phyloP scores from a whole-genome alignment of 2,888 invertebrate species.

The Lacanobia wlatinum region DNA sequence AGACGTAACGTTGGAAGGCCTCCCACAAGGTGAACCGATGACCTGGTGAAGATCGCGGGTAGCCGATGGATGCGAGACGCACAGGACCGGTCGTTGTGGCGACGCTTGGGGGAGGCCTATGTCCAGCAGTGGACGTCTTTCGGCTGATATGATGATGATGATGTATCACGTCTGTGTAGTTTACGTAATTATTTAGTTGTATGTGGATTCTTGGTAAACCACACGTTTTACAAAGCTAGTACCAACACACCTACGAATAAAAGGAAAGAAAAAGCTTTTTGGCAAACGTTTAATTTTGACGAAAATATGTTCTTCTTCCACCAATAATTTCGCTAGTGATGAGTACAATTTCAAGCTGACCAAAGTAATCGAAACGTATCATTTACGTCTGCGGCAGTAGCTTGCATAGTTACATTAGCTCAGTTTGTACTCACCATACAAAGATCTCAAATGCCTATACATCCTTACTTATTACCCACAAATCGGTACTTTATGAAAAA shows the following conservation, averaged over 20 bases:
- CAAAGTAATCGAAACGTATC: neutral
- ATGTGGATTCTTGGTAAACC: neutral
- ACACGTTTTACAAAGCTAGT: neutral
- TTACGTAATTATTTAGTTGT: neutral
- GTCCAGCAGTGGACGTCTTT: too few species aligned
- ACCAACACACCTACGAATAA: neutral
- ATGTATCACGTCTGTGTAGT: too few species aligned
- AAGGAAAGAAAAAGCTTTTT: slow-evolving; percentile 2
- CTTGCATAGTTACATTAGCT: neutral
- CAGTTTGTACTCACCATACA: slow-evolving; percentile 1
- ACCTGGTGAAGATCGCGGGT: too few species aligned
- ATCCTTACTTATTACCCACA: neutral
- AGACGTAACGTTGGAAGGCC: too few species aligned
- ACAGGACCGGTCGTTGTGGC: too few species aligned
- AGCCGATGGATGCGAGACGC: too few species aligned
- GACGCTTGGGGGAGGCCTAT: too few species aligned
- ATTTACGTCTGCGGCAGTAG: neutral
- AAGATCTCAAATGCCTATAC: neutral
- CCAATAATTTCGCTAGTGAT: slow-evolving; percentile 19
- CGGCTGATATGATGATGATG: too few species aligned
- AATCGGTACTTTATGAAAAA: neutral
- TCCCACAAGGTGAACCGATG: too few species aligned
- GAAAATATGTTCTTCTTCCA: neutral
- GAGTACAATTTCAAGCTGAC: neutral
- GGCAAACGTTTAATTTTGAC: slow-evolving; percentile 35